Percentiles rank a stretch among this genome's conserved stretches.
These are phyloP conservation scores for Leucophenga montana DNA, from an alignment of 2,888 invertebrate species.

Conservation along the genomic window DNA sequence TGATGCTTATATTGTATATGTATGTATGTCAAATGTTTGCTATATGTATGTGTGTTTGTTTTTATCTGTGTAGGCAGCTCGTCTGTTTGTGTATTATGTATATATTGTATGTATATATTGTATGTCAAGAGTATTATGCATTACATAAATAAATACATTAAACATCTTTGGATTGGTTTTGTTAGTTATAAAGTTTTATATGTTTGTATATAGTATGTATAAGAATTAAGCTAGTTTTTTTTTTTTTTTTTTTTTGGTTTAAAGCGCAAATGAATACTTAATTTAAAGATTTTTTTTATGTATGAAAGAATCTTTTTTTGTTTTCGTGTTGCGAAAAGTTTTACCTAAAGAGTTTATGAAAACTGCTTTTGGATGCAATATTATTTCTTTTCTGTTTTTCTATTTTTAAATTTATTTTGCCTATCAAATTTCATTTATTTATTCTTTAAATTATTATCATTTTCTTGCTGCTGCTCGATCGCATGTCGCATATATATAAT, in stretches of 20 bases:
- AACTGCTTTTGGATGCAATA: neutral
- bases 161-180: no score
- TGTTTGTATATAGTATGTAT: neutral
- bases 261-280: conserved; percentile 26
- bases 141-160: conserved; percentile 12
- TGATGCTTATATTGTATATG: conserved; percentile 46
- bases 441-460: conserved; percentile 24
- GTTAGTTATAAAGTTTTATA: neutral
- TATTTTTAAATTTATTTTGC: conserved; percentile 17
- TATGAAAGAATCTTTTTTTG: conserved; percentile 7
- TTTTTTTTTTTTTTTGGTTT: neutral
- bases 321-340: conserved; percentile 3
- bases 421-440: conserved; percentile 13
- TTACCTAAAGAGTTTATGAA: neutral
- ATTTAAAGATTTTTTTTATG: conserved; percentile 10
- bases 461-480: neutral
- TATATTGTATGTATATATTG: conserved; percentile 1
- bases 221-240: conserved; percentile 26
- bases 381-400: neutral
- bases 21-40: neutral
- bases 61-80: neutral
- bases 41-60: conserved; percentile 8
- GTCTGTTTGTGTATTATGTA: neutral
- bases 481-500: neutral
- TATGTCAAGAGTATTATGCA: neutral